Conservation (phyloP, 2,113 vertebrate species). For the Plotosus lineatus region DNA sequence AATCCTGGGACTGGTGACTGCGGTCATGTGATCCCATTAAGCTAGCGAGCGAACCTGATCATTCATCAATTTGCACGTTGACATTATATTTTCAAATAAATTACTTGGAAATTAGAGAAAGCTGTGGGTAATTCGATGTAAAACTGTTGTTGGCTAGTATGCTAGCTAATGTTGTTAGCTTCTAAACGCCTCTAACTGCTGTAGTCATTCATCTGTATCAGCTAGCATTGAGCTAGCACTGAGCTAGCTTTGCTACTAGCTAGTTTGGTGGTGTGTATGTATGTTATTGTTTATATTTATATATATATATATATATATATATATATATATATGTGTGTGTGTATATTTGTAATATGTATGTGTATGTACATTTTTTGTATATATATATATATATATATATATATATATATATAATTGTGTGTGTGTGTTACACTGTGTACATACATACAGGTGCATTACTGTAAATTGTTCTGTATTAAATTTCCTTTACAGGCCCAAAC, state of each 20-base stretch:
- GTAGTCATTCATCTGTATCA: background rate
- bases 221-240: background rate
- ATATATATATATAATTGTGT: too few species aligned
- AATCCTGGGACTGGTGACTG: background rate
- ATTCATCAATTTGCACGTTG: background rate
- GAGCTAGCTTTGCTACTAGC: background rate
- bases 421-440: too few species aligned
- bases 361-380: too few species aligned
- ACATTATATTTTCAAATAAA: background rate
- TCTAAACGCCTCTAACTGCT: background rate
- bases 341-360: too few species aligned
- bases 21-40: slow-evolving; percentile 14
- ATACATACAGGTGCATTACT: too few species aligned
- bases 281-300: too few species aligned
- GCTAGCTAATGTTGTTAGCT: background rate
- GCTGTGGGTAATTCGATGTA: too few species aligned
- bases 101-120: background rate
- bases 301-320: too few species aligned
- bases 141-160: background rate
- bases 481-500: too few species aligned
- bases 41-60: background rate
- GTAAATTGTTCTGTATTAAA: too few species aligned
- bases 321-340: too few species aligned
- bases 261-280: background rate
- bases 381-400: too few species aligned